Conservation (phyloP, 2,797 vertebrate species). For the Peromyscus attwateri region DNA sequence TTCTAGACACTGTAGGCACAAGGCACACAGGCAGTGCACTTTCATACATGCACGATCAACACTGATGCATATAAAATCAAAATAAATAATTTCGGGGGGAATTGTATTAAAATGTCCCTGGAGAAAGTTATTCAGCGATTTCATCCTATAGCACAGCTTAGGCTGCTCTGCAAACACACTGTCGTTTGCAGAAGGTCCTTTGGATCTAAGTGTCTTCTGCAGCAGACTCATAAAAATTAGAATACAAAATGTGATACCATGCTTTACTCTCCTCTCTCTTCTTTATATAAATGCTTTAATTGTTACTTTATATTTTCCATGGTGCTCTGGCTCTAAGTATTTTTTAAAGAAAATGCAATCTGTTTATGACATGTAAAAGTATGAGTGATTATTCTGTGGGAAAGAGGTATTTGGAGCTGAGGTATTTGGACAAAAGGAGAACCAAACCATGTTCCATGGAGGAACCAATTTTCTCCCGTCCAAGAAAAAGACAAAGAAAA, state of each 20-base stretch:
- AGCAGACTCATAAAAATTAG: background rate
- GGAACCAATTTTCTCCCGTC: background rate
- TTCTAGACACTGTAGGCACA: too few species aligned
- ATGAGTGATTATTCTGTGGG: background rate
- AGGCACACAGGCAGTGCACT: background rate
- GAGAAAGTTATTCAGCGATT: background rate
- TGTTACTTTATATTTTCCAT: background rate
- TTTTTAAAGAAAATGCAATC: background rate
- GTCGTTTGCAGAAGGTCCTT: background rate
- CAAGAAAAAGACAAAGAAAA: background rate
- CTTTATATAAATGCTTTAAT: background rate
- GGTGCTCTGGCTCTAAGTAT: background rate
- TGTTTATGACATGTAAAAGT: background rate
- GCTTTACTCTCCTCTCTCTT: background rate
- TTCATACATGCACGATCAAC: background rate
- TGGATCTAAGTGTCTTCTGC: background rate
- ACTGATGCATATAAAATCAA: background rate
- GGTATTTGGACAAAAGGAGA: background rate
- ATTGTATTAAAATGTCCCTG: background rate
- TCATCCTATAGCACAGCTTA: background rate
- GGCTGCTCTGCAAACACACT: background rate
- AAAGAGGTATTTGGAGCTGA: background rate
- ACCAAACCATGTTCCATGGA: background rate
- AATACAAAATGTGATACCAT: background rate
- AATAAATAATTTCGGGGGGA: background rate